Evolutionary conservation across 2,888 invertebrate species (phyloP), one percentile per base, ranked within the genome.

Genomic region (Watsonalla binaria): DNA sequence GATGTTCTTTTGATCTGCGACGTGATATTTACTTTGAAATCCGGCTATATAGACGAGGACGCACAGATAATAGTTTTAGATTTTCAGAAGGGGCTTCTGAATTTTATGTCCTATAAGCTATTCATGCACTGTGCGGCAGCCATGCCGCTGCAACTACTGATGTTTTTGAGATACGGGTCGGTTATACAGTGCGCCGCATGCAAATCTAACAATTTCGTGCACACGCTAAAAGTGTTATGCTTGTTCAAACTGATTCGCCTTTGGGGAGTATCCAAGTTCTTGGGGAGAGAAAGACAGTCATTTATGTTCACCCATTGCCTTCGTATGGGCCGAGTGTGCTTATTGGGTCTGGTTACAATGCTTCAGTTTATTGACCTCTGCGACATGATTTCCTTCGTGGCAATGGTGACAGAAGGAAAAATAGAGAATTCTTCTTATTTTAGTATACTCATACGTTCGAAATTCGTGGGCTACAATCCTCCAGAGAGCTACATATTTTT

Each of bases 61-160:
- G 48, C 56, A 0, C 61, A 64, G 8, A 62, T 55, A 37, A 58
- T 76, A 0, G 48, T 72, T 0, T 54, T 79, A 8, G 63, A 72
- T 6, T 35, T 52, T 0, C 35, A 52, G 5, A 57, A 60, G 5
- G 59, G 68, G 0, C 15, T 68, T 0, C n/a, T 66, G 0, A 58
- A 67, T 5, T 78, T 70, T 56, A 63, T 68, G 34, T 68, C 68
- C 0, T 74, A 61, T 0, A 70, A 70, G 11, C 45, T 77, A 6
- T 76, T 72, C 51, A 8, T 78, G 0, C 72, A 78, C 46, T 61
- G 57, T 0, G 61, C 60, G 0, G 65, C 70, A 0, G 67, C 74
- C 0, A 63, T 76, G n/a, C 78, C 78, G 0, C 35, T 70, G 0
- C 66, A 72, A 24, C 56, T 59, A 6, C 51, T 76, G 5, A 57